Percentiles rank a stretch among this genome's conserved stretches.
Conservation (phyloP, 2,888 invertebrate genomes). For the Apamea monoglypha region DNA sequence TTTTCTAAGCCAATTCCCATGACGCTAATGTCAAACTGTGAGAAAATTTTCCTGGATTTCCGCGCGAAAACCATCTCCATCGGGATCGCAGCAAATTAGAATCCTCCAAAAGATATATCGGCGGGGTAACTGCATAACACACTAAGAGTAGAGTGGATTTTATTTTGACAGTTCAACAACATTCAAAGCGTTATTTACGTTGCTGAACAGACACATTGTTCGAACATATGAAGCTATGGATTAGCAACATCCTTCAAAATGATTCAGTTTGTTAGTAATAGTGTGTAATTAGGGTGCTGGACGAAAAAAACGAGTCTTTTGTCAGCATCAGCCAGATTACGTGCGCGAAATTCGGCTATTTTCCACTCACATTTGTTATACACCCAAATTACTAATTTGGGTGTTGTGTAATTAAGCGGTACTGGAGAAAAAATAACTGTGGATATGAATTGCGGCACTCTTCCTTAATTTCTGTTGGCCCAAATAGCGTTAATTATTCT, state of each 20-base stretch:
- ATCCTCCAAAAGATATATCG: too few relatives aligned
- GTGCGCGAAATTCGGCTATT: too few relatives aligned
- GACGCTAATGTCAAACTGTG: neutral
- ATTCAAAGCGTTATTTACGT: too few relatives aligned
- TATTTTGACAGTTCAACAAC: neutral
- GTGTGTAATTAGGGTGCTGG: too few relatives aligned
- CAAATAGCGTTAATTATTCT: conserved; percentile 24
- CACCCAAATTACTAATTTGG: conserved; percentile 19
- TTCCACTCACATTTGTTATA: neutral
- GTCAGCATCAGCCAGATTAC: neutral
- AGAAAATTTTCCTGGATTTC: too few relatives aligned
- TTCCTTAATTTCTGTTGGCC: conserved; percentile 7
- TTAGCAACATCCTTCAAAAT: too few relatives aligned
- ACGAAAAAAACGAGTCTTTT: neutral
- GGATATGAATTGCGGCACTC: conserved; percentile 9
- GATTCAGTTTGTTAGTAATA: too few relatives aligned
- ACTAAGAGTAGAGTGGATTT: too few relatives aligned
- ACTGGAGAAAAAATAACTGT: neutral
- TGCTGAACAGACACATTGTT: too few relatives aligned
- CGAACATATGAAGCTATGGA: too few relatives aligned
- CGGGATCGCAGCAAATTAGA: neutral
- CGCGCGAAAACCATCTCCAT: neutral
- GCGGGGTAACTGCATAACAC: too few relatives aligned
- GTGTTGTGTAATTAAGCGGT: conserved; percentile 17
- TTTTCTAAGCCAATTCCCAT: too few relatives aligned